phyloP scores from a whole-genome alignment of 2,797 vertebrate genomes.

The Gymnocypris eckloni region DNA sequence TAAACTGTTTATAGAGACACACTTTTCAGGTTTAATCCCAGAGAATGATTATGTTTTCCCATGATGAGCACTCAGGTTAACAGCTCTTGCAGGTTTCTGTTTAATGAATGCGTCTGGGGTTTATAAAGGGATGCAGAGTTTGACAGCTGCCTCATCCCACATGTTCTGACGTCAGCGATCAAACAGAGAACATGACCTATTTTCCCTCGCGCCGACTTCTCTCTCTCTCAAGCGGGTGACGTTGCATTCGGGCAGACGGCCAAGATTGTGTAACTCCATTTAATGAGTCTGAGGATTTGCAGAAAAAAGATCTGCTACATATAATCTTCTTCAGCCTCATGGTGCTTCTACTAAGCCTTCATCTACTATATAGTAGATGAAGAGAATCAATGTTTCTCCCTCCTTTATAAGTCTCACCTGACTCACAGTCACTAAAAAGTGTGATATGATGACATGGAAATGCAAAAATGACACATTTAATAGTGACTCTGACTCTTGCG shows the following conservation, averaged over 20 bases:
- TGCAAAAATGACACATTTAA: not conserved
- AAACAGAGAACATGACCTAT: conserved; percentile 30
- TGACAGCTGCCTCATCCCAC: conserved; percentile 36
- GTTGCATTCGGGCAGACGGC: not conserved
- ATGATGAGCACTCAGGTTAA: not conserved
- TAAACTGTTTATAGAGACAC: not conserved
- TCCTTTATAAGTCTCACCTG: no score
- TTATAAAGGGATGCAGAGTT: conserved; percentile 21
- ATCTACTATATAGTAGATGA: no score
- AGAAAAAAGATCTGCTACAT: not conserved
- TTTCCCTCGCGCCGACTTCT: not conserved
- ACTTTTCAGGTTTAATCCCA: not conserved
- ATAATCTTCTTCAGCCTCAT: not conserved
- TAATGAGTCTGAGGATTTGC: conserved; percentile 21
- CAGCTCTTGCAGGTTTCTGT: not conserved
- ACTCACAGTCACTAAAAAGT: not conserved
- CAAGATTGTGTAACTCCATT: conserved; percentile 16
- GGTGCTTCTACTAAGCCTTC: no score
- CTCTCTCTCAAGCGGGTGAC: not conserved
- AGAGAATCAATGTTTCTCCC: not conserved
- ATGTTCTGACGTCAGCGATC: conserved; percentile 1
- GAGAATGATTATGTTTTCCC: not conserved
- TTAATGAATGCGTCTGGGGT: not conserved
- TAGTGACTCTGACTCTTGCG: not conserved
- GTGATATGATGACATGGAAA: not conserved